These are phyloP conservation scores for Lysiphlebus fabarum DNA, from an alignment of 1,140 invertebrate genomes.

Conservation along the genomic window DNA sequence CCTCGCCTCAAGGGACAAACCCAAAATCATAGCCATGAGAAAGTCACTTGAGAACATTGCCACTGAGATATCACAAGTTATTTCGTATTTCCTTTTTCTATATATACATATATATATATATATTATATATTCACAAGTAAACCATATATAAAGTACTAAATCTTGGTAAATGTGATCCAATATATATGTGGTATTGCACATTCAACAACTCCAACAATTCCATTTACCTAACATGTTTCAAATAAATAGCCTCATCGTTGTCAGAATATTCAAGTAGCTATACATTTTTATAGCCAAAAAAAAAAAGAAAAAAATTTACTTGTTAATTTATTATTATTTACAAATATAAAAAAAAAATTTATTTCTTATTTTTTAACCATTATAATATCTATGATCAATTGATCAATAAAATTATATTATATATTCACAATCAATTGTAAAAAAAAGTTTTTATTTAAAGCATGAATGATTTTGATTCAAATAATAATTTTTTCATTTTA, in stretches of 20 bases:
- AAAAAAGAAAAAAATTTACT: too few species aligned
- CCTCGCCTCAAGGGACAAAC: conserved; percentile 9
- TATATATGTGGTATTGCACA: conserved; percentile 4
- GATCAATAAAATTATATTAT: too few species aligned
- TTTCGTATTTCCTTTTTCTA: not conserved
- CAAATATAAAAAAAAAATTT: too few species aligned
- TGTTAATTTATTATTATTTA: too few species aligned
- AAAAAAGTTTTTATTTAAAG: conserved; percentile 7
- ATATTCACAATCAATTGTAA: too few species aligned
- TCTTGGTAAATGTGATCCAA: conserved; percentile 3
- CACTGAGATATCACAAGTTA: conserved; percentile 1
- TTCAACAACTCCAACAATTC: not conserved
- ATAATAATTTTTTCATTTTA: too few species aligned
- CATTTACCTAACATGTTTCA: too few species aligned
- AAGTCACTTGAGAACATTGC: not conserved
- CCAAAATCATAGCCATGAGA: not conserved
- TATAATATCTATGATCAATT: too few species aligned
- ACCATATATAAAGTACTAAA: conserved; percentile 9
- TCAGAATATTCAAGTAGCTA: conserved; percentile 12
- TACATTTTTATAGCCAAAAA: not conserved
- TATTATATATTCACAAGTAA: too few species aligned
- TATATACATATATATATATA: too few species aligned
- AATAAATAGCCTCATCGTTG: too few species aligned
- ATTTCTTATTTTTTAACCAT: too few species aligned
- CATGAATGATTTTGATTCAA: conserved; percentile 8